phyloP scores from a whole-genome alignment of 2,888 invertebrate species.

The Chrysolina americana region DNA sequence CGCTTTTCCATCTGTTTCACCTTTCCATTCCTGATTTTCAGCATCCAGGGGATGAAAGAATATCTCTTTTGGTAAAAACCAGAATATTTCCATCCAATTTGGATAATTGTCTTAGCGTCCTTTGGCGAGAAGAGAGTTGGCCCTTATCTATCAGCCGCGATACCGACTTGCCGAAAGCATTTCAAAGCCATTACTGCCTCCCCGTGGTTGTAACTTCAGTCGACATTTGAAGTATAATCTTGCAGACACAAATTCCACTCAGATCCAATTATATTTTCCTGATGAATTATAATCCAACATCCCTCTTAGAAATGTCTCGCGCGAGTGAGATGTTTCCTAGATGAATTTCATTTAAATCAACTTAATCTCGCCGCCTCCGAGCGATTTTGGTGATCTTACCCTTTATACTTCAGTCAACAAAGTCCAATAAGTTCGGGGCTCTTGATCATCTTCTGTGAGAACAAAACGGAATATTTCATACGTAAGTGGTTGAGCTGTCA shows the following conservation, averaged over 20 bases:
- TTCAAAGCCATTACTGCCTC: neutral
- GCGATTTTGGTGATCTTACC: neutral
- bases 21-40: no score
- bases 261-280: conserved; percentile 17
- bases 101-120: no score
- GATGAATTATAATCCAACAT: conserved; percentile 20
- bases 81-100: no score
- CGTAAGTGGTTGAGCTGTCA: no score
- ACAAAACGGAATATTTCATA: neutral
- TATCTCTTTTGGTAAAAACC: no score
- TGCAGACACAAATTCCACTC: neutral
- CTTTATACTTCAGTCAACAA: neutral
- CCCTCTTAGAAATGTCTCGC: neutral
- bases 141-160: no score
- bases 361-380: neutral
- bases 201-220: neutral
- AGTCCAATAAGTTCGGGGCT: neutral
- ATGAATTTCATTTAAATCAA: conserved; percentile 14
- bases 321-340: conserved; percentile 6
- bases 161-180: neutral
- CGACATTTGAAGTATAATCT: neutral
- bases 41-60: no score
- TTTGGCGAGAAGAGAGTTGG: no score
- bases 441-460: neutral
- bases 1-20: no score